Base-by-base conservation (phyloP, 2,797 vertebrate species). In the Zenarchopterus dispar region DNA sequence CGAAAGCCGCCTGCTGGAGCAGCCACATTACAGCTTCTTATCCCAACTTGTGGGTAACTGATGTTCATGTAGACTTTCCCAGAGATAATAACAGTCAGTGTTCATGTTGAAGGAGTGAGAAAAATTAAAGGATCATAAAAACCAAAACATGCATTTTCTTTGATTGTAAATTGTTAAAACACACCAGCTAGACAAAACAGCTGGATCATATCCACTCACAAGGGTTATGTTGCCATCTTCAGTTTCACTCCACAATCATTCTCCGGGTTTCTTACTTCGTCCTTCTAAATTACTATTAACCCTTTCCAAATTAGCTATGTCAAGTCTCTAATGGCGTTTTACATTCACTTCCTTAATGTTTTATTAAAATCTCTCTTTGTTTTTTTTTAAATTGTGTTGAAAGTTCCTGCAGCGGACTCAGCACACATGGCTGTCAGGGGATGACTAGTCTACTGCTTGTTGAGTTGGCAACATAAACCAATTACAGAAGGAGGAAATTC, bases 381-480 rank as follows among this genome's bases (percentile, higher is more conserved):
- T 41, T 15, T 63, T 51, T 45, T 13, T 31, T 44, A 62, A 70
- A 62, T 21, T 67, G 69, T 78, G 57, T 61, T 36, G n/a, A 39
- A 41, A 60, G 73, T 67, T 66, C 42, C 76, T 78, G 81, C 61
- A 77, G 73, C 68, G 36, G 67, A 80, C 55, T 79, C 67, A 46
- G 69, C 74, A 22, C 73, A 62, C 74, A 59, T 43, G 60, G 52
- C 71, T 69, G 57, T 68, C 81, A 59, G 64, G 63, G 79, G 81
- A 87, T 80, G 81, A 78, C 64, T 42, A 58, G 66, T 82, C 44
- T 50, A 39, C 64, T 48, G 62, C 74, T 78, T 81, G 75, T 77
- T 78, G 70, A 77, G 75, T 82, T 82, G 80, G 65, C 75, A 67
- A 45, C 55, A 66, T 81, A 87, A 87, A 84, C 78, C 77, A 71